Evolutionary conservation across 2,888 invertebrate species (phyloP).

Genomic region (Tribolium freemani): DNA sequence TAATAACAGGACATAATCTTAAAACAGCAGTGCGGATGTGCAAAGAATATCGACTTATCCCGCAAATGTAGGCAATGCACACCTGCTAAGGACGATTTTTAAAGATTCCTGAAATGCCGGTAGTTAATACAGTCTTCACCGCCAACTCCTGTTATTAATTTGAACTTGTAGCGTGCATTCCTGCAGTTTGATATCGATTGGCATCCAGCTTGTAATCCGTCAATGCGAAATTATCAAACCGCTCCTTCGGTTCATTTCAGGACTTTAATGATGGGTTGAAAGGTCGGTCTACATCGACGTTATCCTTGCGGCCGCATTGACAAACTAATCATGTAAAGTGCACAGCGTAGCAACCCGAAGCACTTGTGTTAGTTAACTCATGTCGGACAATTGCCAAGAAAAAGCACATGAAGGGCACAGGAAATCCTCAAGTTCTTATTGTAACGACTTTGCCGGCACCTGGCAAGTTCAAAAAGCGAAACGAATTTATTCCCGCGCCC

Average conservation of each 20-base stretch:
- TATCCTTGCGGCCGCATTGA: not conserved
- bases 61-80: conserved; percentile 46
- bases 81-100: conserved; percentile 59
- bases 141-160: conserved; percentile 59
- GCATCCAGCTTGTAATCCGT: conserved; percentile 47
- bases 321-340: not conserved
- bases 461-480: conserved; percentile 62
- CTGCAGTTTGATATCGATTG: conserved; percentile 54
- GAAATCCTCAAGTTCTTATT: conserved; percentile 48
- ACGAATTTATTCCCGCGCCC: conserved; percentile 63
- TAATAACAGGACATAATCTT: conserved; percentile 43
- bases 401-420: conserved; percentile 44
- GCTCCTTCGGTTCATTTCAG: conserved; percentile 26
- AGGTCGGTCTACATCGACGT: conserved; percentile 25
- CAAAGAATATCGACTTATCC: conserved; percentile 51
- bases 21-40: conserved; percentile 43
- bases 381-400: conserved; percentile 15
- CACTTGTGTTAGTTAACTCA: conserved; percentile 1
- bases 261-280: conserved; percentile 27
- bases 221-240: conserved; percentile 47
- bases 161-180: conserved; percentile 58
- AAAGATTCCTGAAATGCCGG: conserved; percentile 59
- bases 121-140: conserved; percentile 61
- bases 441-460: conserved; percentile 60
- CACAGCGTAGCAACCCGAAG: not conserved